Percentiles rank a stretch among this genome's conserved stretches.
Conservation (phyloP, 2,888 invertebrate species). For the Marronus borbonicus region DNA sequence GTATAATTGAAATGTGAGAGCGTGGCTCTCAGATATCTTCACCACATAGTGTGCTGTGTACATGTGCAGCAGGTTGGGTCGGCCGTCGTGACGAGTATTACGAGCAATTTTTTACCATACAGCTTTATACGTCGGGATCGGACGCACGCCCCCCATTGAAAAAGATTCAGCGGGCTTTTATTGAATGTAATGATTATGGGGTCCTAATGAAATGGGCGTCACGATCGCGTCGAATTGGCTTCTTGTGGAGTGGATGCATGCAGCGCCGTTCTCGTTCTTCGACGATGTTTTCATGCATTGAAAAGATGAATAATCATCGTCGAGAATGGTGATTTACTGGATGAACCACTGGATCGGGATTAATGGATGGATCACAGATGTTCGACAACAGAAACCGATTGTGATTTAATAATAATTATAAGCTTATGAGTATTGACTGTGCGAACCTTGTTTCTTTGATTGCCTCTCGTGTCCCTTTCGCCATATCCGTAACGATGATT, state of each 20-base stretch:
- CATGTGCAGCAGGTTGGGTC: conserved; percentile 49
- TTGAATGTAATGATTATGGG: conserved; percentile 58
- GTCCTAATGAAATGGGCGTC: conserved; percentile 58
- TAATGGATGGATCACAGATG: conserved; percentile 18
- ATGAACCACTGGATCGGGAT: not conserved
- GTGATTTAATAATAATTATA: not conserved
- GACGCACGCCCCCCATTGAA: conserved; percentile 51
- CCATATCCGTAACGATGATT: no score
- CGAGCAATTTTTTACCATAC: conserved; percentile 54
- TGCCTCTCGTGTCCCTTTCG: no score
- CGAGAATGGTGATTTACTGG: conserved; percentile 19
- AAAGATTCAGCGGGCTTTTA: conserved; percentile 53
- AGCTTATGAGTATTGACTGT: not conserved
- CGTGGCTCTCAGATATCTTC: conserved; percentile 33
- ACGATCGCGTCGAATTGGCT: conserved; percentile 52
- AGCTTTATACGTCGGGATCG: conserved; percentile 25
- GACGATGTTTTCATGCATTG: conserved; percentile 15
- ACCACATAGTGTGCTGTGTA: conserved; percentile 20
- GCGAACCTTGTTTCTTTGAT: no score
- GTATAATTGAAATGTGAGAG: conserved; percentile 62
- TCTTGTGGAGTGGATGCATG: conserved; percentile 38
- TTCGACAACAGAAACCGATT: not conserved
- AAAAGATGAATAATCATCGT: conserved; percentile 27
- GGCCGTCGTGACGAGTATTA: conserved; percentile 52
- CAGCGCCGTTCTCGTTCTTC: conserved; percentile 3